These are phyloP conservation scores for Trinorchestia longiramus DNA, from an alignment of 1,140 invertebrate species.

Conservation along the genomic window DNA sequence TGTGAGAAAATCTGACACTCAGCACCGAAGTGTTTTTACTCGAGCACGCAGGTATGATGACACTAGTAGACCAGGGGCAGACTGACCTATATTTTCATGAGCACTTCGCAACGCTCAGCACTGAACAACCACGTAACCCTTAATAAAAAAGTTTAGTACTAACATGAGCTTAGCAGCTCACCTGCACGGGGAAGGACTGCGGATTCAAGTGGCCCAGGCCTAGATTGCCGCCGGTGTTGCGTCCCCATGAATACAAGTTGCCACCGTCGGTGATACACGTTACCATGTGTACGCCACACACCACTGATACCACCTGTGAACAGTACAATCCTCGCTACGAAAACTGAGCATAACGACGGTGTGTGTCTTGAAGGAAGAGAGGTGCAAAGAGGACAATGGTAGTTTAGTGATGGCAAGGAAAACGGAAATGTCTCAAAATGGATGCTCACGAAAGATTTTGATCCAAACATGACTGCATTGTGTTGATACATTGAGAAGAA, in stretches of 20 bases:
- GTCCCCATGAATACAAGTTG: conserved; percentile 91
- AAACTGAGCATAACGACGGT: neutral
- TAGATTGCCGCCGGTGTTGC: conserved; percentile 84
- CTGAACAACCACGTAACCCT: neutral
- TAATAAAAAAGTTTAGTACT: neutral
- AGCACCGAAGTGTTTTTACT: neutral
- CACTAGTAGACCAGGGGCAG: too few species aligned
- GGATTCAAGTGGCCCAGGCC: conserved; percentile 84
- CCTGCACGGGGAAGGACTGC: conserved; percentile 90
- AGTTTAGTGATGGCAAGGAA: too few species aligned
- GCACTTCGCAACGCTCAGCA: neutral
- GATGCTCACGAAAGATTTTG: too few species aligned
- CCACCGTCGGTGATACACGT: conserved; percentile 84
- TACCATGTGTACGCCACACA: conserved; percentile 82
- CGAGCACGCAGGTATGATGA: neutral
- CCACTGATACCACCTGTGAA: conserved; percentile 70
- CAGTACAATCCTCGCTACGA: neutral
- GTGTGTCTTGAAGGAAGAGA: neutral
- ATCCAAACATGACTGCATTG: too few species aligned
- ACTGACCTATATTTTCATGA: neutral
- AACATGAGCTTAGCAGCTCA: conserved; percentile 68
- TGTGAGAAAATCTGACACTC: neutral
- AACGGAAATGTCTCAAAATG: too few species aligned
- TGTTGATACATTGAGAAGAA: too few species aligned
- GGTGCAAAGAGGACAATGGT: neutral